These are phyloP conservation scores for Myotis lucifugus DNA, from an alignment of 2,113 vertebrate genomes.

Conservation along the genomic window DNA sequence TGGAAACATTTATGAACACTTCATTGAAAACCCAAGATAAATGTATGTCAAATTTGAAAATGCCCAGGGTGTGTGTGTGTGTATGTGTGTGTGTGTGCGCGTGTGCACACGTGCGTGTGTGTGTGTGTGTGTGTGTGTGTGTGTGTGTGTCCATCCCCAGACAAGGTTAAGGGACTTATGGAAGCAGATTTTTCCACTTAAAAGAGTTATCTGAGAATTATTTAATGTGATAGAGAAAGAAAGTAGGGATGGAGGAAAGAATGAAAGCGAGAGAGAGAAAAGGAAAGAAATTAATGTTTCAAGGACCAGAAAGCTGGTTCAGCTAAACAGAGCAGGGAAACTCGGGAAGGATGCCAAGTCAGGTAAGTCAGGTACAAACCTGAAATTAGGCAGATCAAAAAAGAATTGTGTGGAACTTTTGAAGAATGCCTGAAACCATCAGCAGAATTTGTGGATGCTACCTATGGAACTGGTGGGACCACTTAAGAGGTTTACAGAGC, in stretches of 20 bases:
- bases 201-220: not conserved
- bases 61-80: not conserved
- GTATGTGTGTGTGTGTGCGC: not conserved
- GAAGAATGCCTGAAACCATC: not conserved
- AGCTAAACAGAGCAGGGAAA: not conserved
- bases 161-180: not conserved
- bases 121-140: not conserved
- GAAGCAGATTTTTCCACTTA: not conserved
- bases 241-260: not conserved
- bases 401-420: not conserved
- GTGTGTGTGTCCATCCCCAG: not conserved
- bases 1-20: conserved; percentile 34
- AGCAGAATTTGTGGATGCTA: not conserved
- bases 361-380: not conserved
- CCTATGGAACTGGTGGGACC: not conserved
- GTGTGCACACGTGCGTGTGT: not conserved
- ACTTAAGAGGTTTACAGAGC: not conserved
- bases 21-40: conserved; percentile 52
- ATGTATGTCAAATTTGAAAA: conserved; percentile 18
- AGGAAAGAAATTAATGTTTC: not conserved
- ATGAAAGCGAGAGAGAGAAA: not conserved
- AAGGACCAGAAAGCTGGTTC: not conserved
- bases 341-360: not conserved
- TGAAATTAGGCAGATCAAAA: not conserved
- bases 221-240: not conserved